Evolutionary conservation across 2,797 vertebrate genomes (phyloP), one percentile per base, ranked within the genome.

Genomic region (Dicrostonyx torquatus): DNA sequence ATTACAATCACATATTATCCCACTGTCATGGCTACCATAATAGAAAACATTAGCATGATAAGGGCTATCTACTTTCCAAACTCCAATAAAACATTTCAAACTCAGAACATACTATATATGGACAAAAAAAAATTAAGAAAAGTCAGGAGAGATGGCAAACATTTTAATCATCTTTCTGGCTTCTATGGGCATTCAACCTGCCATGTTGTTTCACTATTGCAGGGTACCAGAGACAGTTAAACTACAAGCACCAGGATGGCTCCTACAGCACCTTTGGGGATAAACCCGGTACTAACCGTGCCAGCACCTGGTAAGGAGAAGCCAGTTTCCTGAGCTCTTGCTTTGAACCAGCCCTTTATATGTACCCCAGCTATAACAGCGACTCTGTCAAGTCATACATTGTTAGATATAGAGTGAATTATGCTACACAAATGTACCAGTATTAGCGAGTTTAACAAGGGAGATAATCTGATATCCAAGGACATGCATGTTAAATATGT

Each of bases 261-360:
- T 99, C 99, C 60, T 99, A 99, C 18, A 99, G 99, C 20, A 99
- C 99, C 14, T 99, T 99, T 76, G 99, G 99, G 24, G 98, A 98
- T 5, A n/a, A 0, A 15, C 43, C 89, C 22, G 93, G 18, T 0
- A 98, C 97, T 37, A 83, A 50, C 0, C 93, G 97, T 88, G 99
- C 98, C 48, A 99, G 99, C 82, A 99, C 99, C 62, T 99, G 99
- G 99, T 99, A 93, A 98, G 99, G n/a, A 2, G 85, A 86, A 60
- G 6, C n/a, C 13, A 26, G 17, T 73, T 84, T 83, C 75, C 64
- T 58, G 9, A 91, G 14, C 31, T 93, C n/a, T 72, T 88, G 26
- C 89, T 91, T 53, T 86, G 31, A 82, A 24, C 20, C 77, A 85
- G 8, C 3, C 34, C 43, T 91, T 80, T 31, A 48, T 9, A 85